These are phyloP conservation scores for Nematolebias whitei DNA, from an alignment of 2,113 vertebrate species.

Conservation along the genomic window DNA sequence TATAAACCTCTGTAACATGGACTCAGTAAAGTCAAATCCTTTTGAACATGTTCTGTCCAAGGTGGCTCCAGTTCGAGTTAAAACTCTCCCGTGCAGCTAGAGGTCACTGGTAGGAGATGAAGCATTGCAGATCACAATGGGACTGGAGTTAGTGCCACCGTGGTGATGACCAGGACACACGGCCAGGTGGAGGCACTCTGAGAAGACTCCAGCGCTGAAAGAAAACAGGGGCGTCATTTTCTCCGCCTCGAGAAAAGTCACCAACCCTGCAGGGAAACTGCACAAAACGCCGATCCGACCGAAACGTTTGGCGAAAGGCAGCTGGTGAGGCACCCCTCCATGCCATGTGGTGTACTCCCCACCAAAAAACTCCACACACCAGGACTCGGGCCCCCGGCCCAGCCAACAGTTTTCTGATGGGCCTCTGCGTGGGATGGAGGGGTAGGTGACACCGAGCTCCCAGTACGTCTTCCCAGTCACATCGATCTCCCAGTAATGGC, in stretches of 20 bases:
- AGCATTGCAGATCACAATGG: constrained; percentile 72
- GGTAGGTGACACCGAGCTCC: constrained; percentile 86
- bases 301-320: constrained; percentile 61
- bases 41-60: too few relatives aligned
- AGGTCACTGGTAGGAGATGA: constrained; percentile 45
- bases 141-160: constrained; percentile 71
- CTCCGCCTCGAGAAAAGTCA: constrained; percentile 84
- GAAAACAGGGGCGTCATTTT: constrained; percentile 82
- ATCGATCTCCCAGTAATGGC: constrained; percentile 90
- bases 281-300: constrained; percentile 83
- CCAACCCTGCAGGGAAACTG: constrained; percentile 82
- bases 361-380: constrained; percentile 85
- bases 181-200: constrained; percentile 73
- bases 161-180: constrained; percentile 81
- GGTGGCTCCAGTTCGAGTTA: background rate
- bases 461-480: constrained; percentile 89
- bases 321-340: constrained; percentile 67
- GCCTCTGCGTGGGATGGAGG: constrained; percentile 83
- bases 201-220: constrained; percentile 81
- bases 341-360: constrained; percentile 85
- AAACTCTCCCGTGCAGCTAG: constrained; percentile 3
- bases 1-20: too few relatives aligned
- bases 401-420: constrained; percentile 86
- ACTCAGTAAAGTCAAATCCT: too few relatives aligned
- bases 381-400: constrained; percentile 82